These are phyloP conservation scores for Drosophila nr. perissopoda DNA, from an alignment of 2,888 invertebrate species.

Conservation along the genomic window DNA sequence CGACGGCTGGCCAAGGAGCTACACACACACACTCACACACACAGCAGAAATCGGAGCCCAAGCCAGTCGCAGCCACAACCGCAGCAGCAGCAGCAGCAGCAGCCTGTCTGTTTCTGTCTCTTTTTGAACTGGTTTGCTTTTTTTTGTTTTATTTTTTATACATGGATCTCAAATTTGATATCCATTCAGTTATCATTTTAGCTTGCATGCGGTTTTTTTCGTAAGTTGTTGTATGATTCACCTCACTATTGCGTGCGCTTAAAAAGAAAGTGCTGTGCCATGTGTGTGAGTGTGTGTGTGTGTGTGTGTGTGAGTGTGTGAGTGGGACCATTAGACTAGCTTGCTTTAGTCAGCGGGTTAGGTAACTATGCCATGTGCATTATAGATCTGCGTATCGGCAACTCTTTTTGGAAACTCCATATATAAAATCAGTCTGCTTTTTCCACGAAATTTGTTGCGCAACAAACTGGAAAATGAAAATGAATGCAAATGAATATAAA, in stretches of 20 bases:
- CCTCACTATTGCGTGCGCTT: conserved; percentile 27
- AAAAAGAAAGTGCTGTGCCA: conserved; percentile 56
- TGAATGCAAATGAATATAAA: not conserved
- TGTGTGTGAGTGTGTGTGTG: not conserved
- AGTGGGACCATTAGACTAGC: conserved; percentile 15
- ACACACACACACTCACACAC: conserved; percentile 5
- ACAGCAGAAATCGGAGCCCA: not conserved
- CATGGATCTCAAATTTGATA: conserved; percentile 30
- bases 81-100: not conserved
- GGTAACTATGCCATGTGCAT: conserved; percentile 34
- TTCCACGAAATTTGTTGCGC: not conserved
- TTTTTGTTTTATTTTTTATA: conserved; percentile 2
- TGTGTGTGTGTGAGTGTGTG: conserved; percentile 3
- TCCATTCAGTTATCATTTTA: conserved; percentile 42
- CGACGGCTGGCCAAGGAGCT: conserved; percentile 41
- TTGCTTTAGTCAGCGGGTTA: conserved; percentile 34
- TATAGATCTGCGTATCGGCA: conserved; percentile 11
- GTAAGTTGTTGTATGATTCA: conserved; percentile 41
- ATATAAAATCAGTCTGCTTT: not conserved
- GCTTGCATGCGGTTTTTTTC: conserved; percentile 9
- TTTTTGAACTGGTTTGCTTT: conserved; percentile 49
- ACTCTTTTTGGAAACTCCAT: conserved; percentile 5
- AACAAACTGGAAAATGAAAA: not conserved
- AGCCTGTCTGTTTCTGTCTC: conserved; percentile 11
- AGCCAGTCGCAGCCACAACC: conserved; percentile 8